Evolutionary conservation across 2,888 invertebrate genomes (phyloP), one percentile per base, ranked within the genome.

Genomic region (Hyppa rectilinea): DNA sequence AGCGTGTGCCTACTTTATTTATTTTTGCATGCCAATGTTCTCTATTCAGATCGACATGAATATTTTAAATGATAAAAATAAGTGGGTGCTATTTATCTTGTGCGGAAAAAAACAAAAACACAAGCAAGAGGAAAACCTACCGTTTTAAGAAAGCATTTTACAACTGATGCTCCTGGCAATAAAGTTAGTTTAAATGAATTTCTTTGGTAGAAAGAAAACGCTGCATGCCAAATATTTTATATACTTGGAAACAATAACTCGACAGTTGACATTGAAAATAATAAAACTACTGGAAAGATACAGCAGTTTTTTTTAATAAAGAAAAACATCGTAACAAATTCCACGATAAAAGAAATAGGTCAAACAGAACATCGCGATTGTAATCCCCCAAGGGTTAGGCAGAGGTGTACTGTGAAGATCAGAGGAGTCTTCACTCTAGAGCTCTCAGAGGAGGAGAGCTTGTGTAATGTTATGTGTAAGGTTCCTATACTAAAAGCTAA

Each of bases 21-120:
- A 47, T 43, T 23, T 34, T 56, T 55, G 36, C 23, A 63, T 63
- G 78, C 55, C 81, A 71, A 81, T 60, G 9, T 38, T 4, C 20
- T 55, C 20, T 20, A 14, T 52, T 31, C 10, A 31, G 38, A 45
- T 17, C 20, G 2, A 49, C 12, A 47, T 23, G 0, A 34, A 17
- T 6, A 50, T 49, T n/a, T n/a, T 65, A 2, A 64, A n/a, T 45
- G 2, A 65, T 63, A 14, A 23, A 23, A 38, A 20, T 56, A 10
- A 2, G 10, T 34, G 5, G 2, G 1, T 40, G 12, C 29, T 9
- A 1, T 38, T n/a, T 4, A 23, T 31, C 14, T 29, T 45, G 7
- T 12, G 9, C 14, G 23, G 4, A 23, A 45, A 36, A 17, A 1
- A 2, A 2, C 20, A 20, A 20, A 26, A 31, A 31, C 0, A 20